These are phyloP conservation scores for Hylia prasina DNA, from an alignment of 2,113 vertebrate species.

Conservation along the genomic window DNA sequence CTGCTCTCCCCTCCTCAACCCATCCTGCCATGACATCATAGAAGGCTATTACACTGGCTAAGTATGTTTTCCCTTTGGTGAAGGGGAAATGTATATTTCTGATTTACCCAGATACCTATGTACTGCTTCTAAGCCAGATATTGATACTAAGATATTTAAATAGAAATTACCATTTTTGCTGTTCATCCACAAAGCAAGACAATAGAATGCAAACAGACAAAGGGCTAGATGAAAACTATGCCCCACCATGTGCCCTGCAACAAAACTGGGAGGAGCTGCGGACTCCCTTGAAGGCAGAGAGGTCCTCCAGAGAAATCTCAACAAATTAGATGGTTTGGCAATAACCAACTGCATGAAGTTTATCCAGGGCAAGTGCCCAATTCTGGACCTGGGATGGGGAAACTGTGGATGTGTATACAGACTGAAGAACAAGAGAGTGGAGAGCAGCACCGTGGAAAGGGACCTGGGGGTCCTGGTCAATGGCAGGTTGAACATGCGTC, in stretches of 20 bases:
- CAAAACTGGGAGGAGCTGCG: not conserved
- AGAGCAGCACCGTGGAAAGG: rapidly evolving
- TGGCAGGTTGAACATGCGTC: rapidly evolving
- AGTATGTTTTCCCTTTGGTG: not conserved
- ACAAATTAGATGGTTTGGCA: not conserved
- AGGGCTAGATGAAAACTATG: not conserved
- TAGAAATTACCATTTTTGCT: not conserved
- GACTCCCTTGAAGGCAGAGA: not conserved
- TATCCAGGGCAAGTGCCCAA: rapidly evolving
- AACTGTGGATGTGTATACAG: not conserved
- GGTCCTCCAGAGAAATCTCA: not conserved
- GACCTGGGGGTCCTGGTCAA: rapidly evolving
- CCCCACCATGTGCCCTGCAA: not conserved
- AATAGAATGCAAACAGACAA: not conserved
- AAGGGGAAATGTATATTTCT: not conserved
- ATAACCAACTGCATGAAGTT: not conserved
- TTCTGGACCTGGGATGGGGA: not conserved
- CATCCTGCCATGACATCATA: no score
- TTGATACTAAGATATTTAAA: not conserved
- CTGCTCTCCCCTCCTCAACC: not conserved
- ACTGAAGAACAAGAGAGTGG: not conserved
- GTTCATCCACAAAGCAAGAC: not conserved
- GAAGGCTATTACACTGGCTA: not conserved
- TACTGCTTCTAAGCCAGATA: not conserved
- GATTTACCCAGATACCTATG: not conserved